Percentiles rank a stretch among this genome's conserved stretches.
These are phyloP conservation scores for Neria commutata DNA, from an alignment of 2,888 invertebrate species.

Conservation along the genomic window DNA sequence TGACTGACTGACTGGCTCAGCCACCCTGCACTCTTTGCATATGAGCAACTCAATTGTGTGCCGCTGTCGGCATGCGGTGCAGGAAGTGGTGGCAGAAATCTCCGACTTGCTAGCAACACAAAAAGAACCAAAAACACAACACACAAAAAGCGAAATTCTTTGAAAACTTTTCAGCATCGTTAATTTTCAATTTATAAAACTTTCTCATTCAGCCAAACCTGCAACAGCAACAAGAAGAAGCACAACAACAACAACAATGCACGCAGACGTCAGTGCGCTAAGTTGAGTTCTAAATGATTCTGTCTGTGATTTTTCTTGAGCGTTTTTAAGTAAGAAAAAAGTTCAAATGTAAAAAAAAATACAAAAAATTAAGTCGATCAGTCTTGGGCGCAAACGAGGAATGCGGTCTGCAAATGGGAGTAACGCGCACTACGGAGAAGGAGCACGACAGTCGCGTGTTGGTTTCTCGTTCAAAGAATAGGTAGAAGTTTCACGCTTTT, in stretches of 20 bases:
- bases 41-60: slow-evolving; percentile 10
- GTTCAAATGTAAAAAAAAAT: too few relatives aligned
- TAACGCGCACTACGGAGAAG: too few relatives aligned
- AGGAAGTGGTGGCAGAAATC: slow-evolving; percentile 28
- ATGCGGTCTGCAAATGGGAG: too few relatives aligned
- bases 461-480: too few relatives aligned
- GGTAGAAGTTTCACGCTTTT: too few relatives aligned
- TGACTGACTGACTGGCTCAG: too few relatives aligned
- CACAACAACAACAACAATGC: slow-evolving; percentile 13
- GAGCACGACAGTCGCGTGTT: too few relatives aligned
- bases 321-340: slow-evolving; percentile 6
- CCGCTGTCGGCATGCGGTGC: slow-evolving; percentile 10
- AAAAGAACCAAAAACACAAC: slow-evolving; percentile 19
- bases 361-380: too few relatives aligned
- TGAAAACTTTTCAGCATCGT: slow-evolving; percentile 47
- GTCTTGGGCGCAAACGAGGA: too few relatives aligned
- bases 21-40: slow-evolving; percentile 26
- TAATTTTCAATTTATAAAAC: slow-evolving; percentile 49
- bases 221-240: slow-evolving; percentile 24
- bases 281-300: slow-evolving; percentile 33
- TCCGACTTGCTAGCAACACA: slow-evolving; percentile 31
- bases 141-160: slow-evolving; percentile 35
- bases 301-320: slow-evolving; percentile 29
- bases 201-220: slow-evolving; percentile 40
- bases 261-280: slow-evolving; percentile 31